Evolutionary conservation across 2,797 vertebrate genomes (phyloP).

Genomic region (Delichon dasypus): DNA sequence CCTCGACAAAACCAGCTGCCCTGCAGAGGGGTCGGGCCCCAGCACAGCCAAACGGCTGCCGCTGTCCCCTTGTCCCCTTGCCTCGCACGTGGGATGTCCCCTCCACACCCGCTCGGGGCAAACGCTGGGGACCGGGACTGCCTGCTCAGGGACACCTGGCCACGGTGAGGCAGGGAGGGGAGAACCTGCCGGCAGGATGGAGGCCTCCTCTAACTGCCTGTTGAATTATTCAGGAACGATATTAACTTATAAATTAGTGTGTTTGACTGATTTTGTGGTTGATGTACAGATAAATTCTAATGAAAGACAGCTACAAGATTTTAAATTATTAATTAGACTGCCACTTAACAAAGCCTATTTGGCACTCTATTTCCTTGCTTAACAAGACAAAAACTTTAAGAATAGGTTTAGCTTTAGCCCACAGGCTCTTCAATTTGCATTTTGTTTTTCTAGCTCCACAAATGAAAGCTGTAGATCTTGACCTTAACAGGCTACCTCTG

Average conservation of each 20-base stretch:
- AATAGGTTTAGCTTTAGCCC: constrained; percentile 73
- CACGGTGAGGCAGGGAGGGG: constrained; percentile 26
- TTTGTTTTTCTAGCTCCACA: constrained; percentile 71
- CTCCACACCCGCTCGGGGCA: rapidly evolving
- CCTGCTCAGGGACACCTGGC: neutral
- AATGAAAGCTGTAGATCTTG: constrained; percentile 69
- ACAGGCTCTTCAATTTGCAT: constrained; percentile 76
- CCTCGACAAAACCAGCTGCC: neutral
- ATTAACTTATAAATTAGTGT: constrained; percentile 83
- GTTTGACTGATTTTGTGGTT: constrained; percentile 85
- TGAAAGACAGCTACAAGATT: constrained; percentile 83
- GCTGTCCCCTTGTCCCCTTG: neutral
- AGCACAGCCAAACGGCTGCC: rapidly evolving
- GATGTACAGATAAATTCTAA: constrained; percentile 85
- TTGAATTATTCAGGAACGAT: constrained; percentile 81
- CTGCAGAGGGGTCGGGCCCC: rapidly evolving
- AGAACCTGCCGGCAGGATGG: constrained; percentile 63
- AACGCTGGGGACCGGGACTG: rapidly evolving
- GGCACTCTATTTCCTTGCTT: constrained; percentile 81
- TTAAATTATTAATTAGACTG: constrained; percentile 84
- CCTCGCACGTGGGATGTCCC: neutral
- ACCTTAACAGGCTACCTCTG: constrained; percentile 63
- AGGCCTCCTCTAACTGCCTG: constrained; percentile 74
- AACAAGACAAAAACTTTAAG: constrained; percentile 82
- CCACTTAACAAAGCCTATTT: constrained; percentile 84